A percentile compares a stretch with the other conserved stretches of the same genome.
phyloP scores from a whole-genome alignment of 2,797 vertebrate species.

The Gymnocypris eckloni region DNA sequence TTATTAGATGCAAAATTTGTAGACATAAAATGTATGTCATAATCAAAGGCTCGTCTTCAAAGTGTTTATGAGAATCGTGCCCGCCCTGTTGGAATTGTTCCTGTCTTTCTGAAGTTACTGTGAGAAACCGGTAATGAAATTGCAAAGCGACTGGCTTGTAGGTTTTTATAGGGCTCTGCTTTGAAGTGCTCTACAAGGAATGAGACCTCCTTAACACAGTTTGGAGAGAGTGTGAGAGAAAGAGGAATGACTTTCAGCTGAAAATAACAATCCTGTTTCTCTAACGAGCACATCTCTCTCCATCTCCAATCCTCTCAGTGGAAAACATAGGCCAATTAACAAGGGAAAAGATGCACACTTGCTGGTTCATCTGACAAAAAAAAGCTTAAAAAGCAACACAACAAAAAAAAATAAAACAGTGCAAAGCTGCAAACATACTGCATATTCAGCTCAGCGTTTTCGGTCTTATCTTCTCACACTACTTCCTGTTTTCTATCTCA shows the following conservation, averaged over 20 bases:
- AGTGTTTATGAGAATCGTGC: conserved; percentile 59
- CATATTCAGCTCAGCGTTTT: conserved; percentile 51
- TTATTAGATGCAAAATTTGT: conserved; percentile 33
- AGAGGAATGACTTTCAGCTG: conserved; percentile 58
- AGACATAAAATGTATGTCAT: conserved; percentile 54
- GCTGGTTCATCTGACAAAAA: conserved; percentile 74
- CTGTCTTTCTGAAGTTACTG: conserved; percentile 31
- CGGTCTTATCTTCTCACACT: conserved; percentile 20
- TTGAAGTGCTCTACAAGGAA: conserved; percentile 77
- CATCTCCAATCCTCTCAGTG: conserved; percentile 47
- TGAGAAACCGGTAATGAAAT: conserved; percentile 70
- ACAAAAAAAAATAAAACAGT: conserved; percentile 58
- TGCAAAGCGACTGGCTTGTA: conserved; percentile 71
- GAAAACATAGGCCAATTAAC: conserved; percentile 73
- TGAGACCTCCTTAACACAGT: conserved; percentile 72
- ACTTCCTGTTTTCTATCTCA: conserved; percentile 12
- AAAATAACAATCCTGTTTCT: conserved; percentile 63
- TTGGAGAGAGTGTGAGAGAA: conserved; percentile 64
- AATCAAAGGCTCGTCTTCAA: conserved; percentile 63
- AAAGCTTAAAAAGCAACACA: conserved; percentile 40
- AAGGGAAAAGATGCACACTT: conserved; percentile 63
- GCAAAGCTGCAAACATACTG: conserved; percentile 64
- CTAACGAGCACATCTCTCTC: conserved; percentile 58
- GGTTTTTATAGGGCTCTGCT: conserved; percentile 72
- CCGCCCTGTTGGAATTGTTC: conserved; percentile 30